Conservation (phyloP, 2,888 invertebrate genomes). For the Caenorhabditis sp. region DNA sequence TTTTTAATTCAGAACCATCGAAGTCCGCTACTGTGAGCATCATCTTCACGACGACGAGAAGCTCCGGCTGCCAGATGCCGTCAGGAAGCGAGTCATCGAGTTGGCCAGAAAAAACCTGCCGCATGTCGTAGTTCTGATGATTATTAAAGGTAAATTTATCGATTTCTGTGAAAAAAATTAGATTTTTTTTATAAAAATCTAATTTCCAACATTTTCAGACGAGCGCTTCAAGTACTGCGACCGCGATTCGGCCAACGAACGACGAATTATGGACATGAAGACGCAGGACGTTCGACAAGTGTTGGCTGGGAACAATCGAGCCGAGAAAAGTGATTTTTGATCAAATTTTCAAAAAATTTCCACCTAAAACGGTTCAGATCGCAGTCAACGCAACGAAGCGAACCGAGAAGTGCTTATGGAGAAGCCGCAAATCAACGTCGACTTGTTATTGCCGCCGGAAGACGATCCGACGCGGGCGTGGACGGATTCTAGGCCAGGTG, state of each 20-base stretch:
- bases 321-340: slow-evolving; percentile 36
- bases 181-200: too few species aligned
- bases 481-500: slow-evolving; percentile 33
- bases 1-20: slow-evolving; percentile 73
- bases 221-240: slow-evolving; percentile 62
- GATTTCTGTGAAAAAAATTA: too few species aligned
- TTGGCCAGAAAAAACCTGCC: slow-evolving; percentile 70
- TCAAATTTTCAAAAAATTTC: not conserved
- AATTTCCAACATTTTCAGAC: slow-evolving; percentile 36
- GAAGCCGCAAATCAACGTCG: not conserved
- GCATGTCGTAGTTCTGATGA: slow-evolving; percentile 70
- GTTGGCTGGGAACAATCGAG: slow-evolving; percentile 52
- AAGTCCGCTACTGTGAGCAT: slow-evolving; percentile 75
- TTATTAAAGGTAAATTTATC: slow-evolving; percentile 64
- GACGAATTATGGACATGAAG: slow-evolving; percentile 60
- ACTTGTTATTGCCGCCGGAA: too few species aligned
- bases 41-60: slow-evolving; percentile 74
- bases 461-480: slow-evolving; percentile 36
- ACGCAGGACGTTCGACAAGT: slow-evolving; percentile 64
- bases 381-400: not conserved
- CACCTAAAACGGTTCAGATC: not conserved
- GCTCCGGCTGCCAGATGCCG: slow-evolving; percentile 62
- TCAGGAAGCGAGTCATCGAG: slow-evolving; percentile 66
- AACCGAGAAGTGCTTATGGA: not conserved
- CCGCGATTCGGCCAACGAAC: slow-evolving; percentile 64